Evolutionary conservation across 2,113 vertebrate genomes (phyloP).

Genomic region (Piaya cayana): DNA sequence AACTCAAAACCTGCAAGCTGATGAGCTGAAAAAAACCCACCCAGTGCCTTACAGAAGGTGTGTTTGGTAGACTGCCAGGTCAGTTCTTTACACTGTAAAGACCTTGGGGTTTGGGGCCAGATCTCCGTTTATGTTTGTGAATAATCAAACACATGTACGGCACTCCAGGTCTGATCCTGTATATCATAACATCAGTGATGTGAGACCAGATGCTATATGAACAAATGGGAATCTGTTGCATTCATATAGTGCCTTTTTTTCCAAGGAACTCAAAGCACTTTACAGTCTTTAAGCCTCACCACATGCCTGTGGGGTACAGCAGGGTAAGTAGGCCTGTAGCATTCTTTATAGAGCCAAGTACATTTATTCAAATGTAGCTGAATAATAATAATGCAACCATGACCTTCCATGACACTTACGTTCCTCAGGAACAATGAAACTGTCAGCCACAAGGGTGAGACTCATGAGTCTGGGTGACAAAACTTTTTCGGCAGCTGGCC

Average conservation of each 20-base stretch:
- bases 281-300: slow-evolving; percentile 67
- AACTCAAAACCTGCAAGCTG: neutral
- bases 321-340: slow-evolving; percentile 63
- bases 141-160: slow-evolving; percentile 23
- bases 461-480: slow-evolving; percentile 59
- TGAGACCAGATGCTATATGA: slow-evolving; percentile 62
- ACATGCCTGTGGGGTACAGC: slow-evolving; percentile 68
- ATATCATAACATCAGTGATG: slow-evolving; percentile 16
- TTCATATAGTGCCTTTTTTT: slow-evolving; percentile 56
- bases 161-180: neutral
- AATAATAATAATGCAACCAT: slow-evolving; percentile 71
- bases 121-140: neutral
- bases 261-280: slow-evolving; percentile 65
- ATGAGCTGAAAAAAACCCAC: neutral
- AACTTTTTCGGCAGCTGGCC: slow-evolving; percentile 59
- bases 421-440: slow-evolving; percentile 70
- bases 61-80: slow-evolving; percentile 35
- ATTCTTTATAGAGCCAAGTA: slow-evolving; percentile 71
- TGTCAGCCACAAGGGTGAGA: slow-evolving; percentile 65
- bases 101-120: neutral
- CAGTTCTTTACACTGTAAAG: neutral
- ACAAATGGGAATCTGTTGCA: slow-evolving; percentile 60
- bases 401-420: slow-evolving; percentile 75
- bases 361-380: slow-evolving; percentile 76
- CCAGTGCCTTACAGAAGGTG: slow-evolving; percentile 16